phyloP scores from a whole-genome alignment of 37 sponge, comb jelly and placozoan species.

The Ianthella basta region DNA sequence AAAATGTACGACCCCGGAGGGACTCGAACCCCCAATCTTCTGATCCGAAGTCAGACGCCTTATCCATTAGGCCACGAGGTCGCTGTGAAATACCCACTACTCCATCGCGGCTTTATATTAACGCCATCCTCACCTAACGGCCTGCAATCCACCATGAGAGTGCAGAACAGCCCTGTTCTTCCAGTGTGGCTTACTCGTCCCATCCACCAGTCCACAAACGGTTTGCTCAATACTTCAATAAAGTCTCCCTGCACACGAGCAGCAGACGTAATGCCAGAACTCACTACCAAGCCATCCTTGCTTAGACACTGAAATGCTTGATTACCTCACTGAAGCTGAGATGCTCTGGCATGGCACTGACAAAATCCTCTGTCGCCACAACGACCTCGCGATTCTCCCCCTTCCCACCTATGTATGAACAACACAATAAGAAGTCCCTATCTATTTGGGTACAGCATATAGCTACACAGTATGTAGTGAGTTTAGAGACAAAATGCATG shows the following conservation, averaged over 20 bases:
- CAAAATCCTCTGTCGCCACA: constrained; percentile 41
- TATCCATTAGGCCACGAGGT: constrained; percentile 99
- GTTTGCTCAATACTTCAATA: constrained; percentile 44
- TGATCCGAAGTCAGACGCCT: constrained; percentile 99
- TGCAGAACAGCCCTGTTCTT: constrained; percentile 47
- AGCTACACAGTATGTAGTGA: too few relatives aligned
- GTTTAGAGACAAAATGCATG: too few relatives aligned
- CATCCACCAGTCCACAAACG: constrained; percentile 60
- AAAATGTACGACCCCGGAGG: constrained; percentile 99
- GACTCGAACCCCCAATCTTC: constrained; percentile 99
- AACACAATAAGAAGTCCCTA: too few relatives aligned
- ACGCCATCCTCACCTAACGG: constrained; percentile 46
- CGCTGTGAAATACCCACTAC: not conserved
- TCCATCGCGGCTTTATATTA: not conserved
- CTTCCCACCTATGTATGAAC: not conserved
- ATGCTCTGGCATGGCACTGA: constrained; percentile 40
- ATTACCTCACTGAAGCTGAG: constrained; percentile 48
- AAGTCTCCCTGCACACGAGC: constrained; percentile 40
- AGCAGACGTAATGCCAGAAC: not conserved
- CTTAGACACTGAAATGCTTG: not conserved
- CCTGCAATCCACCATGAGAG: constrained; percentile 52
- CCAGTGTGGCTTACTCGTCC: constrained; percentile 35
- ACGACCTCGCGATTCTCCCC: constrained; percentile 35
- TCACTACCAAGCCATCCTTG: too few relatives aligned
- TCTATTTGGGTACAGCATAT: too few relatives aligned